Conservation (phyloP, 2,797 vertebrate species). For the Sebastes nivosus region DNA sequence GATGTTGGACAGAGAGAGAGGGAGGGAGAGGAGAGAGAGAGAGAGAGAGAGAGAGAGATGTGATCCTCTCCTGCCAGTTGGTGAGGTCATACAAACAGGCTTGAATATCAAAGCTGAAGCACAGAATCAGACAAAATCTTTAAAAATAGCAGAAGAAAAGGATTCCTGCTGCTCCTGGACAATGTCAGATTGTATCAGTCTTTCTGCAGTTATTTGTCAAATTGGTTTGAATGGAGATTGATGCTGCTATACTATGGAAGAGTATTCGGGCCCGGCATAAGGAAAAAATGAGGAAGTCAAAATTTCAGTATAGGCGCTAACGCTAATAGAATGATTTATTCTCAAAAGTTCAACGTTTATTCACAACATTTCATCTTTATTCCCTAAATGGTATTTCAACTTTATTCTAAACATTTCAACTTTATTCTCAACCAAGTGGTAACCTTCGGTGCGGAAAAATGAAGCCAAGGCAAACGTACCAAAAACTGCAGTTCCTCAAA, state of each 20-base stretch:
- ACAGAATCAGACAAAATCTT: not conserved
- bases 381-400: not conserved
- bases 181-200: not conserved
- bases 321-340: not conserved
- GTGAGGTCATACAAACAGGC: conserved; percentile 65
- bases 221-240: not conserved
- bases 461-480: no score
- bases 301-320: not conserved
- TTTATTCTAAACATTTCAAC: not conserved
- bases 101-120: conserved; percentile 23
- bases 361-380: not conserved
- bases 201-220: not conserved
- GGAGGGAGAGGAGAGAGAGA: conserved; percentile 3
- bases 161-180: not conserved
- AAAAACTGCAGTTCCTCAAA: no score
- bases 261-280: not conserved
- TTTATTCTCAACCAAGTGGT: not conserved
- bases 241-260: not conserved
- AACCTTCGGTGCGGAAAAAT: no score
- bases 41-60: conserved; percentile 27
- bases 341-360: not conserved
- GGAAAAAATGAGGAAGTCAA: not conserved
- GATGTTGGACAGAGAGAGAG: conserved; percentile 57
- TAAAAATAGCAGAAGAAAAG: not conserved
- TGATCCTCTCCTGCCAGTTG: conserved; percentile 49